A percentile compares a stretch with the other conserved stretches of the same genome.
Conservation (phyloP, 2,113 vertebrate species). For the Megalops atlanticus region DNA sequence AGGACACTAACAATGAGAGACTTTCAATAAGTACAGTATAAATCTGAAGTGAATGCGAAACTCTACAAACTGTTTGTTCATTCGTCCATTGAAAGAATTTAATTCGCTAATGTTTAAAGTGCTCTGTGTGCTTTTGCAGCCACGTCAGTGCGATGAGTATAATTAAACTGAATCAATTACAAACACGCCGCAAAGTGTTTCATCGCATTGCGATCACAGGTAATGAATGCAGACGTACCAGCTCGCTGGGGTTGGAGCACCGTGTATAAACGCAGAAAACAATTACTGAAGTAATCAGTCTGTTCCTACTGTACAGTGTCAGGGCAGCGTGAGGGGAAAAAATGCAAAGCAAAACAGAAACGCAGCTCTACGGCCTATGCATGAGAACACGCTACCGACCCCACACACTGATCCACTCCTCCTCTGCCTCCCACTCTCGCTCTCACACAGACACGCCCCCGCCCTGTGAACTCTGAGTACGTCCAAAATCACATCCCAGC, state of each 20-base stretch:
- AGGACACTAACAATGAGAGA: conserved; percentile 20
- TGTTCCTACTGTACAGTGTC: conserved; percentile 41
- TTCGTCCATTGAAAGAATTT: conserved; percentile 28
- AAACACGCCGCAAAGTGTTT: conserved; percentile 36
- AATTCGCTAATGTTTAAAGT: conserved; percentile 19
- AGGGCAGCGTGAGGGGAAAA: conserved; percentile 33
- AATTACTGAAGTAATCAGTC: conserved; percentile 49
- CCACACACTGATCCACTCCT: conserved; percentile 20
- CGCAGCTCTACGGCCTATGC: conserved; percentile 31
- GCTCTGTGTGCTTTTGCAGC: conserved; percentile 8
- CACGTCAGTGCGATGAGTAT: conserved; percentile 40
- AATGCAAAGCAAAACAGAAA: no score
- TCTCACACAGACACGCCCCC: conserved; percentile 36
- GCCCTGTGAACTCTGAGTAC: conserved; percentile 47
- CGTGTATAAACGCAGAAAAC: conserved; percentile 46
- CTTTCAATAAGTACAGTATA: not conserved
- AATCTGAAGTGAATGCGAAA: not conserved
- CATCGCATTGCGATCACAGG: conserved; percentile 31
- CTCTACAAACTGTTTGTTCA: conserved; percentile 29
- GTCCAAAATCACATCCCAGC: conserved; percentile 52
- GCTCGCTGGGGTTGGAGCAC: conserved; percentile 36
- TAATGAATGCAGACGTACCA: conserved; percentile 36
- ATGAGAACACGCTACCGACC: conserved; percentile 44
- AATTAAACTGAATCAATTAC: conserved; percentile 53
- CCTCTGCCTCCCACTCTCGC: not conserved